Percentiles rank a stretch among this genome's conserved stretches.
These are phyloP conservation scores for Ranitomeya imitator DNA, from an alignment of 2,113 vertebrate genomes.

Conservation along the genomic window DNA sequence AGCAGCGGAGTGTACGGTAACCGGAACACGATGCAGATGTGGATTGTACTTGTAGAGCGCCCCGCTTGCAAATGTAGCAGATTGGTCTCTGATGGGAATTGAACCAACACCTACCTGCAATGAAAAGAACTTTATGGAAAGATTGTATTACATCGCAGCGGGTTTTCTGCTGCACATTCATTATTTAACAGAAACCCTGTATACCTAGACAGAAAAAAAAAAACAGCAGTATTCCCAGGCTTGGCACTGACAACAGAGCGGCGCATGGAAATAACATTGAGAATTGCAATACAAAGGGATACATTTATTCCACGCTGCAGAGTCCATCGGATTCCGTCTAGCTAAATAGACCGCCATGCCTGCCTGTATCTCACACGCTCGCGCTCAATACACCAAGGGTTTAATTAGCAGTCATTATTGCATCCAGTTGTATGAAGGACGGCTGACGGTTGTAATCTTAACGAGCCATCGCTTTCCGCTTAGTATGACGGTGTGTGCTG, in stretches of 20 bases:
- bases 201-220: conserved; percentile 20
- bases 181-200: conserved; percentile 40
- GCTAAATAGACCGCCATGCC: background rate
- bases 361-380: background rate
- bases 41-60: conserved; percentile 30
- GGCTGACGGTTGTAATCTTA: background rate
- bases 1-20: background rate
- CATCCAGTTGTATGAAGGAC: background rate
- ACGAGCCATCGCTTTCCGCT: conserved; percentile 7
- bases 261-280: conserved; percentile 6
- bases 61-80: conserved; percentile 31
- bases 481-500: background rate
- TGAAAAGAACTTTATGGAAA: conserved; percentile 42
- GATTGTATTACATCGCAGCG: conserved; percentile 50
- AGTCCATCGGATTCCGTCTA: background rate
- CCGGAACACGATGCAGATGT: background rate
- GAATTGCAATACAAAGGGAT: background rate
- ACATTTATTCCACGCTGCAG: background rate
- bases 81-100: conserved; percentile 40
- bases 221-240: conserved; percentile 16
- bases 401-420: conserved; percentile 20
- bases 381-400: background rate
- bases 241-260: conserved; percentile 10
- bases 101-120: conserved; percentile 46
- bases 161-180: conserved; percentile 29